A percentile compares a stretch with the other conserved stretches of the same genome.
Evolutionary conservation across 2,797 vertebrate species (phyloP).

Genomic region (Clarias laeviceps): DNA sequence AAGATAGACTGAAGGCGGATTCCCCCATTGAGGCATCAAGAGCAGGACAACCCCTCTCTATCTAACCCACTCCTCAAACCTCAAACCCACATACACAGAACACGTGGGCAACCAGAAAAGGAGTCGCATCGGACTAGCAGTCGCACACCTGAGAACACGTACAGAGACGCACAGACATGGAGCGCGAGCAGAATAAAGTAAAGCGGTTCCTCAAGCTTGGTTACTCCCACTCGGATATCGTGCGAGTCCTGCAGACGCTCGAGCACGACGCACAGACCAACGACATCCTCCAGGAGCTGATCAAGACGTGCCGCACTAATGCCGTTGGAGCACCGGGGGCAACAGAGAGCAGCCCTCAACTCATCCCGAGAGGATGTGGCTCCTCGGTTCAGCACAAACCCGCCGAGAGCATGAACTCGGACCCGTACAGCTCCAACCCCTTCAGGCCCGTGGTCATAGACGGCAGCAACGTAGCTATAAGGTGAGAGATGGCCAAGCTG

Average conservation of each 20-base stretch:
- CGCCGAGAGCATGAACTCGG: slow-evolving; percentile 16
- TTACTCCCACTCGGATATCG: slow-evolving; percentile 78
- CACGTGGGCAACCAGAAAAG: neutral
- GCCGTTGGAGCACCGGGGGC: slow-evolving; percentile 32
- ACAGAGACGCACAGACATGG: slow-evolving; percentile 60
- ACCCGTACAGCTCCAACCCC: slow-evolving; percentile 35
- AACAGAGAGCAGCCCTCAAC: slow-evolving; percentile 59
- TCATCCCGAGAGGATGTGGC: slow-evolving; percentile 79
- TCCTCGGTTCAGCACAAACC: slow-evolving; percentile 8
- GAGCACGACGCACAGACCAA: slow-evolving; percentile 84
- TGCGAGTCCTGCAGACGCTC: slow-evolving; percentile 82
- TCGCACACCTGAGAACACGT: neutral
- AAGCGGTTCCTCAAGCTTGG: slow-evolving; percentile 90
- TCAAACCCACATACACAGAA: neutral
- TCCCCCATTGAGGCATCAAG: slow-evolving; percentile 53
- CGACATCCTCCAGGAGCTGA: slow-evolving; percentile 87
- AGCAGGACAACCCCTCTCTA: slow-evolving; percentile 1
- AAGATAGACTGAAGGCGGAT: slow-evolving; percentile 57
- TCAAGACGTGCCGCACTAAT: slow-evolving; percentile 78
- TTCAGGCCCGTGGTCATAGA: slow-evolving; percentile 89
- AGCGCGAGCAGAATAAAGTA: slow-evolving; percentile 75
- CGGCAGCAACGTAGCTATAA: slow-evolving; percentile 94
- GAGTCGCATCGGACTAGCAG: neutral
- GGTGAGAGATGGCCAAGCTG: slow-evolving; percentile 69
- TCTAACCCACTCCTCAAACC: neutral